These are phyloP conservation scores for Silurus meridionalis DNA, from an alignment of 2,113 vertebrate species.

Conservation along the genomic window DNA sequence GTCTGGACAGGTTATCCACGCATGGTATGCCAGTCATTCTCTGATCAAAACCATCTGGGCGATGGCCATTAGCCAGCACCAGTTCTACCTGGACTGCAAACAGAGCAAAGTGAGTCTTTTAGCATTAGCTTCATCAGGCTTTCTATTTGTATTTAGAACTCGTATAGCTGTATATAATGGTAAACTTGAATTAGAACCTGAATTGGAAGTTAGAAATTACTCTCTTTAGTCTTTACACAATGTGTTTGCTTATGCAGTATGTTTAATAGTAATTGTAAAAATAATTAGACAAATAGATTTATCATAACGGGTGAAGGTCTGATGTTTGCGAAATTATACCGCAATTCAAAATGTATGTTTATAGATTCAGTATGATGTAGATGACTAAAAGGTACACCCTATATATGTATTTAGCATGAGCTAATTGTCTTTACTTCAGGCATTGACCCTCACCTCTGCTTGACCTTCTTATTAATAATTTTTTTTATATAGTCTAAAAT, in stretches of 20 bases:
- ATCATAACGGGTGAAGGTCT: neutral
- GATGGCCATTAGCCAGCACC: slow-evolving; percentile 99
- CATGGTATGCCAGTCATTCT: slow-evolving; percentile 97
- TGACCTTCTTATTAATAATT: neutral
- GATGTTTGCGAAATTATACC: neutral
- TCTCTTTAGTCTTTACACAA: neutral
- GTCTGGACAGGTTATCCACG: slow-evolving; percentile 87
- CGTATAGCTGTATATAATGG: neutral
- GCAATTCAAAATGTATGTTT: neutral
- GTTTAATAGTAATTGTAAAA: neutral
- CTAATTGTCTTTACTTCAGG: slow-evolving; percentile 44
- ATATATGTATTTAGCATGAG: neutral
- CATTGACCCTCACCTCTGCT: slow-evolving; percentile 31
- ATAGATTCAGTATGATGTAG: neutral
- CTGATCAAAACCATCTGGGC: slow-evolving; percentile 99
- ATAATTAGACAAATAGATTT: neutral
- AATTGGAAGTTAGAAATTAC: neutral
- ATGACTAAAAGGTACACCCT: neutral
- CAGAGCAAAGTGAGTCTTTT: slow-evolving; percentile 94
- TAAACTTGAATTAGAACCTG: neutral
- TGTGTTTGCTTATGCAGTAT: neutral
- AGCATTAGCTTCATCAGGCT: neutral
- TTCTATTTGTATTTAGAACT: slow-evolving; percentile 23
- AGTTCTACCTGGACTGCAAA: slow-evolving; percentile 97
- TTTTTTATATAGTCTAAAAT: slow-evolving; percentile 82